Evolutionary conservation across 2,888 invertebrate species (phyloP), one percentile per base, ranked within the genome.

Genomic region (Drosophila suboccidentalis): DNA sequence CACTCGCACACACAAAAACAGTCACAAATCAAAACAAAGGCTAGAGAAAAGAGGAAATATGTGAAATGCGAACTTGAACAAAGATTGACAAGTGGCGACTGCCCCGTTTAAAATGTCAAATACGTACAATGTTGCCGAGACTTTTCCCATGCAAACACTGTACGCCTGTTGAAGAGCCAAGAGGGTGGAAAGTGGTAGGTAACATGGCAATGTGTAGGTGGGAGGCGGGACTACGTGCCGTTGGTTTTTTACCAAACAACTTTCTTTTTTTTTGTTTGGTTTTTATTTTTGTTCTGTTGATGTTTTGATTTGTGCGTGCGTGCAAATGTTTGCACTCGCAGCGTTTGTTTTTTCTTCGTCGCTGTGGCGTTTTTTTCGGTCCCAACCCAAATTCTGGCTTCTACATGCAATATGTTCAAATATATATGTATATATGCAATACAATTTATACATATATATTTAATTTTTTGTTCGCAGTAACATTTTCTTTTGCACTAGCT

Each of bases 21-120:
- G 41, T 49, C 47, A 53, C 64, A 72, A 75, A 80, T 78, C 78
- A 75, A 81, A 80, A 81, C 78, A 70, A 80, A 75, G 81, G 57
- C 62, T 63, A 22, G 60, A 65, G 68, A 46, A 69, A 58, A 73
- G 74, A 60, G 84, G 80, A 82, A 82, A 75, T 82, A 84, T 84
- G 86, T 77, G 81, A 87, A 87, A 86, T 78, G 87, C 72, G 80
- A 85, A 87, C 85, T 81, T 85, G 78, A 73, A 86, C 83, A 87
- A 83, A 86, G 83, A 87, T 83, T 86, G 86, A 86, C 86, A 86
- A 86, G 88, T 87, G 88, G 83, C 86, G 84, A 88, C 82, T 86
- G 86, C 69, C 68, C 88, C 86, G 83, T 86, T 87, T 88, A 87
- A 87, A 86, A 86, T 86, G 86, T 87, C 86, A 86, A 83, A 87